These are phyloP conservation scores for Apostichopus leukothele DNA, from an alignment of 53 echinoderm and acorn worm species.

Conservation along the genomic window DNA sequence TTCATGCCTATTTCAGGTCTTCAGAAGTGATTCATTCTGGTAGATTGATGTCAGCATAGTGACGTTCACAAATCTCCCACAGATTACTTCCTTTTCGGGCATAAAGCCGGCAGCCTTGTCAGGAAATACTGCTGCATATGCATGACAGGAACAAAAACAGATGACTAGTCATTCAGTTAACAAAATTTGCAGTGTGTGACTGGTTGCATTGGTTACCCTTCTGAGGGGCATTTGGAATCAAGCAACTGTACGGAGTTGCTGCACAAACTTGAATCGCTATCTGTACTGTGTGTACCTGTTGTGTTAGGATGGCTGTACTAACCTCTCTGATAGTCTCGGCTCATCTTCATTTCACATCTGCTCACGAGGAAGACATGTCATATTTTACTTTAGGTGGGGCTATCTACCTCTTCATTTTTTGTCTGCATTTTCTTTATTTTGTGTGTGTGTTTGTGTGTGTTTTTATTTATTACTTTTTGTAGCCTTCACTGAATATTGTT, in stretches of 20 bases:
- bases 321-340: constrained; percentile 26
- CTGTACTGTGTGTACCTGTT: not conserved
- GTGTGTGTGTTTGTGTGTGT: not conserved
- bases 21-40: constrained; percentile 1
- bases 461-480: not conserved
- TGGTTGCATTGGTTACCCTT: not conserved
- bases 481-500: not conserved
- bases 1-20: not conserved
- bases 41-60: constrained; percentile 29
- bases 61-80: not conserved
- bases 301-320: constrained; percentile 35
- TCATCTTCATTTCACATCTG: constrained; percentile 30
- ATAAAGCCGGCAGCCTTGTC: not conserved
- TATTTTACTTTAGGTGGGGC: not conserved
- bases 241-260: not conserved
- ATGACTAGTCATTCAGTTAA: constrained; percentile 16
- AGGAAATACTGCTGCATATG: constrained; percentile 1
- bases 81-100: constrained; percentile 31
- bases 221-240: not conserved
- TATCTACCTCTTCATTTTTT: not conserved
- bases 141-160: constrained; percentile 8
- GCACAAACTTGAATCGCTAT: not conserved
- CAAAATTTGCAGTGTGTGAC: not conserved
- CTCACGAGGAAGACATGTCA: constrained; percentile 27
- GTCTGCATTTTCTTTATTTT: not conserved